Percentiles rank a stretch among this genome's conserved stretches.
phyloP scores from a whole-genome alignment of 2,888 invertebrate genomes.

The Synergus japonicus region DNA sequence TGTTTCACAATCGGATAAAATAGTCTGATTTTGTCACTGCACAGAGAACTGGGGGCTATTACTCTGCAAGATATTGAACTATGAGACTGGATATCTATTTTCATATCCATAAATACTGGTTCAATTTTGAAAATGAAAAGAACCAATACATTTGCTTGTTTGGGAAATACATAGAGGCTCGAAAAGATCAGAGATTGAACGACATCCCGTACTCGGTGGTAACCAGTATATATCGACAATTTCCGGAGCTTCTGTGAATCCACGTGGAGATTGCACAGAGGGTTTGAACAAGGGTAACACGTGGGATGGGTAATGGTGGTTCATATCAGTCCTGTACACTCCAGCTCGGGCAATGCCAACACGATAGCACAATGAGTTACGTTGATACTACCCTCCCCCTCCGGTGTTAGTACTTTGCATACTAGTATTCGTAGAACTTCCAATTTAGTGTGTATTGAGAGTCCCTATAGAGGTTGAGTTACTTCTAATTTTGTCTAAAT shows the following conservation, averaged over 20 bases:
- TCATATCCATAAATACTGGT: not conserved
- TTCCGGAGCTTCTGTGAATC: constrained; percentile 53
- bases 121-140: constrained; percentile 23
- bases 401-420: constrained; percentile 59
- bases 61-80: not conserved
- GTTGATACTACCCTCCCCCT: constrained; percentile 58
- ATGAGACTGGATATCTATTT: not conserved
- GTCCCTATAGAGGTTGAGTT: constrained; percentile 6
- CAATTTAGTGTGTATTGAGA: not conserved
- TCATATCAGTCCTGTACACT: constrained; percentile 68
- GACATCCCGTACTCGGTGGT: constrained; percentile 1
- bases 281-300: constrained; percentile 60
- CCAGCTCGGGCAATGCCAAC: constrained; percentile 55
- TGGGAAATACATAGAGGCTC: not conserved
- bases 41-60: not conserved
- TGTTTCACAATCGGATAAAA: no score
- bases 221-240: constrained; percentile 52
- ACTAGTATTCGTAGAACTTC: constrained; percentile 40
- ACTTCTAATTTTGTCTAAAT: not conserved
- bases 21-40: not conserved
- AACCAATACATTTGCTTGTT: constrained; percentile 16
- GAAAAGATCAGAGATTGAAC: constrained; percentile 28
- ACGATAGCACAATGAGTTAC: constrained; percentile 59
- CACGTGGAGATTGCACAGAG: constrained; percentile 63
- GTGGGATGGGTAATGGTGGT: constrained; percentile 58